These are phyloP conservation scores for Troglohyphantes excavatus DNA, from an alignment of 2,888 invertebrate species.

Conservation along the genomic window DNA sequence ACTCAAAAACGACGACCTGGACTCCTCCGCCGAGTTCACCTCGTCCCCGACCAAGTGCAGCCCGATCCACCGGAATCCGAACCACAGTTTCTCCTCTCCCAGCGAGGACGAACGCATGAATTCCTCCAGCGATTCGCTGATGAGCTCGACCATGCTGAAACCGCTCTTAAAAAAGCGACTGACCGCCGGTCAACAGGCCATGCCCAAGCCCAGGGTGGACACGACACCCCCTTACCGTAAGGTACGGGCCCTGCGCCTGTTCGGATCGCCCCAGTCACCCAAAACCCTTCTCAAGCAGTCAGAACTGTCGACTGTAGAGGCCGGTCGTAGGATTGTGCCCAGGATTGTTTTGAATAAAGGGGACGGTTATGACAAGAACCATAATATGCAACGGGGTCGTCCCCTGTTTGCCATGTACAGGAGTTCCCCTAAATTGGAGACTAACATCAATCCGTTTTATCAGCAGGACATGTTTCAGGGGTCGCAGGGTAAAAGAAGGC, in stretches of 20 bases:
- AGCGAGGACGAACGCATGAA: slow-evolving; percentile 53
- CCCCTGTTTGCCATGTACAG: neutral
- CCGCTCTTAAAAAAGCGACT: neutral
- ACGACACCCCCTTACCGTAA: slow-evolving; percentile 85
- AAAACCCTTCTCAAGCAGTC: slow-evolving; percentile 88
- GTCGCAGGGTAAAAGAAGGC: slow-evolving; percentile 54
- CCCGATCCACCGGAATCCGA: neutral
- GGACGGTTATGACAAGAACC: slow-evolving; percentile 34
- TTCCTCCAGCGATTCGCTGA: slow-evolving; percentile 57
- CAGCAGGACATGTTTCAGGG: slow-evolving; percentile 85
- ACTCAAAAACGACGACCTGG: neutral
- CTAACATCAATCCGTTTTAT: slow-evolving; percentile 91
- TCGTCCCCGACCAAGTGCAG: neutral
- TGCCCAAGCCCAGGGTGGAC: neutral
- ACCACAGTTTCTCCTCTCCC: neutral
- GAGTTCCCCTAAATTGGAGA: slow-evolving; percentile 33
- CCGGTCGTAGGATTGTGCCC: slow-evolving; percentile 7
- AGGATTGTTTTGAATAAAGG: neutral
- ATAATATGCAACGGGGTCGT: neutral
- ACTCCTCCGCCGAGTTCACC: neutral
- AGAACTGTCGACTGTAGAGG: slow-evolving; percentile 51
- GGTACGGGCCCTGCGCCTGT: slow-evolving; percentile 87
- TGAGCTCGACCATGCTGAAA: slow-evolving; percentile 12
- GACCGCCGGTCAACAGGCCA: neutral
- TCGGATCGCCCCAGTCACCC: slow-evolving; percentile 93